Evolutionary conservation across 2,113 vertebrate genomes (phyloP), one percentile per base, ranked within the genome.

Genomic region (Cephalopterus ornatus): DNA sequence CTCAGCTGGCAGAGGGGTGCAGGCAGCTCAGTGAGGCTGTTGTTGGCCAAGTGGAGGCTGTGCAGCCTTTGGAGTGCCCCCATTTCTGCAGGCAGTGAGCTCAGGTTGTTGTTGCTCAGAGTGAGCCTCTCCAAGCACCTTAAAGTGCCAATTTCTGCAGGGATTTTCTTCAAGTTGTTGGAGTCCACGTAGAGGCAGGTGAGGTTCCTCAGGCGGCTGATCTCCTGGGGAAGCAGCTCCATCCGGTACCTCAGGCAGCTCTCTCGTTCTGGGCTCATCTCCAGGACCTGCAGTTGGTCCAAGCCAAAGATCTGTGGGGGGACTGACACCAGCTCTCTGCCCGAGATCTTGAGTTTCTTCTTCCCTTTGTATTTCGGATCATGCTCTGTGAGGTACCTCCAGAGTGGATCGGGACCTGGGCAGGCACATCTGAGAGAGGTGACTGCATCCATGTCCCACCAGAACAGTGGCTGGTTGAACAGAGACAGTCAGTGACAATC

Each of bases 41-140:
- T 98, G 93, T 97, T 98, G 50, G 97, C 96, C 47, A 98, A 66
- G 74, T 97, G 97, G 32, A 98, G 74, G 62, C 96, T 98, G 41
- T 26, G 56, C n/a, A 98, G 86, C 79, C 77, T 97, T 32, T 95
- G 96, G 18, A 98, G 88, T 6, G 85, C 22, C 17, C 91, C 94
- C 8, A 96, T 89, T 62, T 97, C 96, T 37, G 75, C 7, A 1
- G 97, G 94, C 41, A 98, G 82, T 0, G 59, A 94, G 49, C 30
- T 94, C 76, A 98, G 92, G 39, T 15, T 68, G 87, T 97, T 97
- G 80, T 94, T 98, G 73, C 97, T 97, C 75, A 98, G 93, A 21
- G 96, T 94, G 26, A 97, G 95, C 66, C 92, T 97, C 55, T 96
- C 95, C 58, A 98, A 84, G 42, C 5, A 17, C 27, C 56, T 79